Conservation (phyloP, 2,888 invertebrate genomes). For the Cantharis flavilabris region DNA sequence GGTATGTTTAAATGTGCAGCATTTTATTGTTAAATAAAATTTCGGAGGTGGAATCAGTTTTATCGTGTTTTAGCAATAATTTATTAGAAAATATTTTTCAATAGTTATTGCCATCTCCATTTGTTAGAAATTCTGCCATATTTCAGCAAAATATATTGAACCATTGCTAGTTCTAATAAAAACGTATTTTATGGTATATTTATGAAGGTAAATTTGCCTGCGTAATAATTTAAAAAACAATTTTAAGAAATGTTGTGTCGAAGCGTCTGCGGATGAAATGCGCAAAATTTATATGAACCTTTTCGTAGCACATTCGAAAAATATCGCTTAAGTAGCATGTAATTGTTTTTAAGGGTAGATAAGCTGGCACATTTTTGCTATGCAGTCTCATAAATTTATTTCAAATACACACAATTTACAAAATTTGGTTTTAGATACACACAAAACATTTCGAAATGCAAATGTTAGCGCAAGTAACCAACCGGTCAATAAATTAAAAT, state of each 20-base stretch:
- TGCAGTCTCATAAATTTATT: background rate
- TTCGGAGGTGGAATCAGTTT: background rate
- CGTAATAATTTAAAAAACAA: background rate
- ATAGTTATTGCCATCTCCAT: background rate
- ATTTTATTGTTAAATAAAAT: background rate
- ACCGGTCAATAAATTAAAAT: background rate
- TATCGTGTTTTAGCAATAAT: background rate
- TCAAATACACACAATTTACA: background rate
- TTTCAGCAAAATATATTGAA: background rate
- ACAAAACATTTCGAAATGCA: background rate
- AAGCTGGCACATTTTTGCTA: background rate
- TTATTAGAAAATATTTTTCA: background rate
- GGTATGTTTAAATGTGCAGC: background rate
- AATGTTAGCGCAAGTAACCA: background rate
- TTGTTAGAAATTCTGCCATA: background rate
- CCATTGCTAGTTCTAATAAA: background rate
- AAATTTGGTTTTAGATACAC: background rate
- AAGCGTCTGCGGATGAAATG: conserved; percentile 9
- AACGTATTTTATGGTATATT: background rate
- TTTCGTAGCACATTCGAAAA: conserved; percentile 10
- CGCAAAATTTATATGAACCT: conserved; percentile 12
- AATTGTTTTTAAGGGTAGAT: conserved; percentile 15
- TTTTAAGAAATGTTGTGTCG: background rate
- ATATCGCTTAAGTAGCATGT: conserved; percentile 10
- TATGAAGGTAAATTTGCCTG: background rate